These are phyloP conservation scores for Drosophila putrida DNA, from an alignment of 2,888 invertebrate genomes.

Conservation along the genomic window DNA sequence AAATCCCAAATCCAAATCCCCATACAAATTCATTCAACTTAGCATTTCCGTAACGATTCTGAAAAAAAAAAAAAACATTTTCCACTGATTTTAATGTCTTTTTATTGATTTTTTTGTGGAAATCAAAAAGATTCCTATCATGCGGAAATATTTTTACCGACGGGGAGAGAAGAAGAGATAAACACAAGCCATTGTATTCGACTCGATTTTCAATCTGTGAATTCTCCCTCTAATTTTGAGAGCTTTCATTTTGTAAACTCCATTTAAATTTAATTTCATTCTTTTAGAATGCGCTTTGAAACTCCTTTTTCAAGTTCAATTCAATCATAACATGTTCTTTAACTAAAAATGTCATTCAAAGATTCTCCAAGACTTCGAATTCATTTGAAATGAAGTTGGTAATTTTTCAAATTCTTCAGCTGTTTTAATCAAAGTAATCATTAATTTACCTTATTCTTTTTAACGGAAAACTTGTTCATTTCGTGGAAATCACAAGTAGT, in stretches of 20 bases:
- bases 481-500: conserved; percentile 8
- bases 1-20: conserved; percentile 19
- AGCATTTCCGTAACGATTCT: conserved; percentile 9
- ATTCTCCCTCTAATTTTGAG: background rate
- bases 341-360: too few relatives aligned
- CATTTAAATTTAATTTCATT: background rate
- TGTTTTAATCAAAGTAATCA: background rate
- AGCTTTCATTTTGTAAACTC: background rate
- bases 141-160: conserved; percentile 6
- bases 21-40: conserved; percentile 13
- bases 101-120: conserved; percentile 17
- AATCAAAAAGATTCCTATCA: conserved; percentile 22
- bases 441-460: background rate
- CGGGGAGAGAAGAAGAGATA: background rate
- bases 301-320: background rate
- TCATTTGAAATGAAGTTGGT: background rate
- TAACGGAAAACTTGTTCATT: conserved; percentile 5
- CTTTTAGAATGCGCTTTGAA: background rate
- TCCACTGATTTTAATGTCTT: conserved; percentile 1
- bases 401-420: background rate
- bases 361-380: too few relatives aligned
- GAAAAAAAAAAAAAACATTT: conserved; percentile 3
- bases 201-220: conserved; percentile 4
- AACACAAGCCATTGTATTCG: background rate
- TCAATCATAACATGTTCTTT: too few relatives aligned